Evolutionary conservation across 2,888 invertebrate genomes (phyloP), one percentile per base, ranked within the genome.

Genomic region (Penaeus monodon): DNA sequence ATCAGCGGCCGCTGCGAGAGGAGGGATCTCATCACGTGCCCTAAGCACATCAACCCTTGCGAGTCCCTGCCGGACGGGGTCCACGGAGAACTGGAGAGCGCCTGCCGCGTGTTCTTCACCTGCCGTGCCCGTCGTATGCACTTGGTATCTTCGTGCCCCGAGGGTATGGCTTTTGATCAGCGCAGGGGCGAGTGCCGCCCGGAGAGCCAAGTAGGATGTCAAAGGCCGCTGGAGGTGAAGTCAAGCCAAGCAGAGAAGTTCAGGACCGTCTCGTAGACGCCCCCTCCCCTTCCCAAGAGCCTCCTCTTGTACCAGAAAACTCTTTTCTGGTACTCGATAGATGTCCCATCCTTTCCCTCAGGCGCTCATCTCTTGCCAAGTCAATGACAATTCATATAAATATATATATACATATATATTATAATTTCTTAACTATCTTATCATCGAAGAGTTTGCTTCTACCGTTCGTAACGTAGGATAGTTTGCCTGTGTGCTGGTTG

Each of bases 401-500:
- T 57, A 57, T 57, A 57, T 57, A 57, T 57, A 57, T 57, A 57
- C 17, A 57, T 57, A 57, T 57, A 57, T 57, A 57, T 57, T 57
- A 57, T 57, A 0, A 17, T 57, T 57, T 20, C 57, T 57, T 57
- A 57, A 57, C 57, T 57, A 57, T 57, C 57, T 57, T 57, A 57
- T 57, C 57, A 57, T 29, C 57, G 77, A 77, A 77, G 77, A 77
- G 77, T 77, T 77, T 77, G 77, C 77, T 77, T 77, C 29, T 29
- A 77, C 20, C 38, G 81, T 84, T 70, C 29, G 33, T 77, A 22
- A 66, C 66, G 65, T 74, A 63, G 82, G 82, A 73, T 74, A 33
- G 63, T 82, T 57, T 63, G 82, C 82, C 73, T 74, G 82, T 74
- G 82, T 74, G 73, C 82, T 82, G 82, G 82, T 57, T 57, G 81